A percentile compares a stretch with the other conserved stretches of the same genome.
Evolutionary conservation across 2,888 invertebrate genomes (phyloP).

Genomic region (Bugulina stolonifera): DNA sequence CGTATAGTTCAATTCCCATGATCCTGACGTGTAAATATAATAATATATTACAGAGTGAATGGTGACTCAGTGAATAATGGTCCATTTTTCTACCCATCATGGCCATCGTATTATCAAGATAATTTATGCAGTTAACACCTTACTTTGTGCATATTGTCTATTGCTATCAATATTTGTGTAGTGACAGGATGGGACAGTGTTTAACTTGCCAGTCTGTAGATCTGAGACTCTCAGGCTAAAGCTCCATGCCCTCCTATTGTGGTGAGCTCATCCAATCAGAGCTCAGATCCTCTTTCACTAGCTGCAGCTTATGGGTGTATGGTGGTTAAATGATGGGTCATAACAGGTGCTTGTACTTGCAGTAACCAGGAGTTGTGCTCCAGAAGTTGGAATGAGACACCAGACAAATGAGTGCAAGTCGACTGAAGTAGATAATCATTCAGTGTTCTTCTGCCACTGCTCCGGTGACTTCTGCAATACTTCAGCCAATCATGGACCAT

Average conservation of each 20-base stretch:
- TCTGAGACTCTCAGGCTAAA: neutral
- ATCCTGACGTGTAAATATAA: neutral
- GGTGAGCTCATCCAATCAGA: too few relatives aligned
- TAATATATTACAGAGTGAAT: neutral
- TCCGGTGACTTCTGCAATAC: conserved; percentile 12
- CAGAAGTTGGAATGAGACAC: conserved; percentile 8
- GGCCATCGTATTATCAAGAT: too few relatives aligned
- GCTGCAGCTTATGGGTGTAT: too few relatives aligned
- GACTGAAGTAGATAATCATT: neutral
- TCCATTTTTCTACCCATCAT: too few relatives aligned
- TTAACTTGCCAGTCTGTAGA: neutral
- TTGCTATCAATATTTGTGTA: too few relatives aligned
- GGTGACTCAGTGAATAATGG: neutral
- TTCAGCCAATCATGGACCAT: neutral
- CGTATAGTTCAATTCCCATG: too few relatives aligned
- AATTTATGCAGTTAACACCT: too few relatives aligned
- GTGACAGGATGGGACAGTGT: neutral
- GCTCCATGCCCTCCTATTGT: too few relatives aligned
- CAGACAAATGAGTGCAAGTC: conserved; percentile 2
- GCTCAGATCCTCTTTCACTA: too few relatives aligned
- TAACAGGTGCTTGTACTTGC: neutral
- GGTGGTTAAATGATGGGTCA: too few relatives aligned
- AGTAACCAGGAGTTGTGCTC: conserved; percentile 20
- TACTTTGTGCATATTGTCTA: too few relatives aligned
- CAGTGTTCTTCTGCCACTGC: conserved; percentile 23